Percentiles rank a stretch among this genome's conserved stretches.
Conservation (phyloP, 2,113 vertebrate species). For the Macroglossus sobrinus region DNA sequence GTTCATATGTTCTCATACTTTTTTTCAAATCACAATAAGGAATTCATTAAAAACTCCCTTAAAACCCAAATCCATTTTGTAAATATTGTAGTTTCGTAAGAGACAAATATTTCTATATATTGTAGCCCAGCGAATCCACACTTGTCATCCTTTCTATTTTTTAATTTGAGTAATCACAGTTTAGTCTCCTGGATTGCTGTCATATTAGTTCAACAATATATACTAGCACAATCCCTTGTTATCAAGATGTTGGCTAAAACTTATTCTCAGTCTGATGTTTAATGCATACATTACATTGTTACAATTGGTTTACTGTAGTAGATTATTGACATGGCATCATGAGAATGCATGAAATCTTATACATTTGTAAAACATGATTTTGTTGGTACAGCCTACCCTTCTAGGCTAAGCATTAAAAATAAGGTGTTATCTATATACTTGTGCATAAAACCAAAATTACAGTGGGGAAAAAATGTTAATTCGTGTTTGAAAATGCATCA, state of each 20-base stretch:
- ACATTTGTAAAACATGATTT: neutral
- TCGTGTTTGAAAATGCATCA: conserved; percentile 9
- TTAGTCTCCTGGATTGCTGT: neutral
- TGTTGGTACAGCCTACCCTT: conserved; percentile 15
- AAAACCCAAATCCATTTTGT: neutral
- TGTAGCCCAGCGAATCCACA: neutral
- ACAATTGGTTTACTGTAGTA: neutral
- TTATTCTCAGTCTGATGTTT: conserved; percentile 11
- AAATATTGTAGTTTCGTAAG: neutral
- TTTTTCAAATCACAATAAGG: neutral
- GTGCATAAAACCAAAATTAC: conserved; percentile 39
- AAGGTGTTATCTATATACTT: neutral
- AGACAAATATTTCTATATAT: conserved; percentile 29
- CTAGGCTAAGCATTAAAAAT: conserved; percentile 22
- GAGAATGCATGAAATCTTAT: conserved; percentile 26
- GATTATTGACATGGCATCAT: neutral
- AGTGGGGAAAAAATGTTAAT: neutral
- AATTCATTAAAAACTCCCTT: conserved; percentile 32
- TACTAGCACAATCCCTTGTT: neutral
- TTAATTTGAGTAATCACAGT: neutral
- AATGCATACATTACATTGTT: neutral
- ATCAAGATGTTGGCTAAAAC: neutral
- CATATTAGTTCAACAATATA: neutral
- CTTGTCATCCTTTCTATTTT: conserved; percentile 6
- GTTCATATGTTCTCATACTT: conserved; percentile 2